Evolutionary conservation across 2,113 vertebrate genomes (phyloP).

Genomic region (Puffinus mauretanicus): DNA sequence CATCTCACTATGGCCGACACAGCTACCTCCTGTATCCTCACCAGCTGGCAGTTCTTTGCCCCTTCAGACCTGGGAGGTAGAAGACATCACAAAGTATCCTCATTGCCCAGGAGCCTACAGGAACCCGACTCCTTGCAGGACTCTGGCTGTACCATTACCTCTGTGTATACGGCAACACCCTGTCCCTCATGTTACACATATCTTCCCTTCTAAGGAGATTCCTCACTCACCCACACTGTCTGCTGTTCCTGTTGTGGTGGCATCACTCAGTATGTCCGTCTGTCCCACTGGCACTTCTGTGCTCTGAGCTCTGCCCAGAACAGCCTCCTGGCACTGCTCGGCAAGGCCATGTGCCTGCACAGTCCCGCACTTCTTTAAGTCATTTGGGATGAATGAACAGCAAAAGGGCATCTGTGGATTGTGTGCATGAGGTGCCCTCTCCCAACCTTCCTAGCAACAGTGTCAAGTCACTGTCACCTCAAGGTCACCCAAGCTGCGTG

Average conservation of each 20-base stretch:
- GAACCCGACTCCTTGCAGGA: neutral
- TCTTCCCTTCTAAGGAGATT: neutral
- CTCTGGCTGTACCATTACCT: neutral
- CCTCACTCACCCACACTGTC: neutral
- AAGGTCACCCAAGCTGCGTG: neutral
- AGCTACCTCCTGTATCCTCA: neutral
- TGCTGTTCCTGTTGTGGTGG: neutral
- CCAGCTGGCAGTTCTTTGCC: neutral
- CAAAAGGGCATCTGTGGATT: neutral
- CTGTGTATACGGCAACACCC: neutral
- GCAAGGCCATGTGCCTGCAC: neutral
- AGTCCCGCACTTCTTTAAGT: neutral
- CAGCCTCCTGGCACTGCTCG: neutral
- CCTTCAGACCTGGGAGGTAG: neutral
- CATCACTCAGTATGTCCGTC: neutral
- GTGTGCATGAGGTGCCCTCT: neutral
- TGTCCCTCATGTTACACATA: rapidly evolving
- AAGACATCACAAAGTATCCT: neutral
- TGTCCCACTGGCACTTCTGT: neutral
- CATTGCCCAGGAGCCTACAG: neutral
- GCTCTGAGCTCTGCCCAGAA: neutral
- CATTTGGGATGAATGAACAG: neutral
- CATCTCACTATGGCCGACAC: neutral
- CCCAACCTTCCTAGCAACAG: neutral
- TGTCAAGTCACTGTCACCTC: neutral